A percentile compares a stretch with the other conserved stretches of the same genome.
Evolutionary conservation across 1,140 invertebrate genomes (phyloP).

Genomic region (Lordiphosa collinella): DNA sequence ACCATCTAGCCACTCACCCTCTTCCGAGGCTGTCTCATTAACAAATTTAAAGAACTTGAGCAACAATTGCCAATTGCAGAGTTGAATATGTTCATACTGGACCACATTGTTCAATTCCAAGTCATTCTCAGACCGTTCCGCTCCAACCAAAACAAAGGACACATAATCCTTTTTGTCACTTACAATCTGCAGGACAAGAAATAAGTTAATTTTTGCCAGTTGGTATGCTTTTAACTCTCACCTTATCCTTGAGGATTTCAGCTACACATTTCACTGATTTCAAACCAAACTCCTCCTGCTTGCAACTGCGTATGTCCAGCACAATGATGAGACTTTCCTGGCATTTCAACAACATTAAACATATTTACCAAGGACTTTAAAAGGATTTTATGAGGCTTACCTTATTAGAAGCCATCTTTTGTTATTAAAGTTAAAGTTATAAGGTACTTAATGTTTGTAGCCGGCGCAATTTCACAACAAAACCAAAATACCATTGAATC

Average conservation of each 20-base stretch:
- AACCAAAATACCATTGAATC: no score
- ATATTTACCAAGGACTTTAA: no score
- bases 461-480: conserved; percentile 59
- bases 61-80: conserved; percentile 60
- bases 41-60: conserved; percentile 51
- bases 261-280: conserved; percentile 53
- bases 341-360: background rate
- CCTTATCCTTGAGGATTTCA: conserved; percentile 64
- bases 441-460: background rate
- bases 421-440: no score
- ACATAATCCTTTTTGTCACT: conserved; percentile 60
- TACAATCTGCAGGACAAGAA: conserved; percentile 44
- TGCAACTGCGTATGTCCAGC: conserved; percentile 48
- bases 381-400: conserved; percentile 4
- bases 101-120: conserved; percentile 31
- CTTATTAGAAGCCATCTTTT: conserved; percentile 52
- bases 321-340: conserved; percentile 58
- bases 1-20: conserved; percentile 66
- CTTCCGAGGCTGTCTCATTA: conserved; percentile 33
- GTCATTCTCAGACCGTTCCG: conserved; percentile 7
- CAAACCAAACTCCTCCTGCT: conserved; percentile 56
- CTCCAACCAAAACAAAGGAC: conserved; percentile 66
- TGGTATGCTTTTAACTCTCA: no score
- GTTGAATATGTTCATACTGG: conserved; percentile 9
- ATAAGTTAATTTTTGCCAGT: background rate